Evolutionary conservation across 2,797 vertebrate species (phyloP).

Genomic region (Catharus ustulatus): DNA sequence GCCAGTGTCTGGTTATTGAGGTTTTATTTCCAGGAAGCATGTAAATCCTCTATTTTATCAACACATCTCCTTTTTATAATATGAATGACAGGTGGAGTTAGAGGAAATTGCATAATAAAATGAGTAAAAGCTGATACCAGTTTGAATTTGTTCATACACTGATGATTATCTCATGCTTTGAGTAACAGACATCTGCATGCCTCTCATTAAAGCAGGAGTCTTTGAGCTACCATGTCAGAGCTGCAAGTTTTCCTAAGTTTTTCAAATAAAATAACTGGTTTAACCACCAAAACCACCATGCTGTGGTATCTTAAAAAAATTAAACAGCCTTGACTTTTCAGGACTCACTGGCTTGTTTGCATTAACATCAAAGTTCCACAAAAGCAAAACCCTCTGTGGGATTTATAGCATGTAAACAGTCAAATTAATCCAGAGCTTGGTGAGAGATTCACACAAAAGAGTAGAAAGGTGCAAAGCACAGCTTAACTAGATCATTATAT

Average conservation of each 20-base stretch:
- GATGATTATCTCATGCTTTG: conserved; percentile 24
- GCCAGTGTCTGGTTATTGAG: not conserved
- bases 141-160: conserved; percentile 19
- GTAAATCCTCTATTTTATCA: conserved; percentile 52
- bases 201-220: not conserved
- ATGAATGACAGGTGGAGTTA: conserved; percentile 4
- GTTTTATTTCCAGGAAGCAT: conserved; percentile 38
- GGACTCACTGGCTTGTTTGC: not conserved
- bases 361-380: conserved; percentile 60
- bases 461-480: not conserved
- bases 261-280: conserved; percentile 13
- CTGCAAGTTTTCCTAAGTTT: not conserved
- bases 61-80: not conserved
- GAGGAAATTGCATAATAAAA: conserved; percentile 49
- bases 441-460: not conserved
- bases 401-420: conserved; percentile 23
- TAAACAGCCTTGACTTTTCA: conserved; percentile 33
- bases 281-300: conserved; percentile 8
- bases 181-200: conserved; percentile 21
- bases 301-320: conserved; percentile 26
- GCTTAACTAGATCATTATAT: conserved; percentile 43
- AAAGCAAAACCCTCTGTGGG: conserved; percentile 24
- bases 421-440: conserved; percentile 19
- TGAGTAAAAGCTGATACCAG: not conserved
- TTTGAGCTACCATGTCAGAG: not conserved